Percentiles rank a stretch among this genome's conserved stretches.
Conservation (phyloP, 1,140 invertebrate species). For the Ylistrum balloti region DNA sequence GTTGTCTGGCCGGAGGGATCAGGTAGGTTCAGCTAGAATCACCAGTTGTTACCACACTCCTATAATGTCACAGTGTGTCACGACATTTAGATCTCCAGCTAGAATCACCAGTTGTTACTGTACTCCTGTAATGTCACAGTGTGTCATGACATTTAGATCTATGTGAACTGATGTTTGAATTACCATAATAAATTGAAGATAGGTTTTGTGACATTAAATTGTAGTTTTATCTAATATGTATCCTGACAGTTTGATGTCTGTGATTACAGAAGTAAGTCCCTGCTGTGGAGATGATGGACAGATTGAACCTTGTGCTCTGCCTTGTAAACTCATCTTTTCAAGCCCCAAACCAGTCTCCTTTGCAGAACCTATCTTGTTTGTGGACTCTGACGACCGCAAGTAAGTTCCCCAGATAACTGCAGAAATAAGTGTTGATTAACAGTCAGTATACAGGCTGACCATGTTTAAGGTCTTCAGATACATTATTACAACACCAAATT, state of each 20-base stretch:
- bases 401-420: conserved; percentile 61
- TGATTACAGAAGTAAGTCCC: conserved; percentile 73
- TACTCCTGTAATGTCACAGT: too few species aligned
- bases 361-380: conserved; percentile 73
- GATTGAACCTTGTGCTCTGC: conserved; percentile 72
- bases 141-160: too few species aligned
- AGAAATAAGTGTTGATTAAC: neutral
- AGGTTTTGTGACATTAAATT: too few species aligned
- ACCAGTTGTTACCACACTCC: too few species aligned
- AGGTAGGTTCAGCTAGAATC: conserved; percentile 66
- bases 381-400: conserved; percentile 72
- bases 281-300: conserved; percentile 74
- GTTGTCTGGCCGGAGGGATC: conserved; percentile 75
- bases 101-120: too few species aligned
- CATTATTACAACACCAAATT: too few species aligned
- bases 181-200: too few species aligned
- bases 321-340: conserved; percentile 77
- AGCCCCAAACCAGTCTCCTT: conserved; percentile 80
- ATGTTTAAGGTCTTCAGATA: neutral
- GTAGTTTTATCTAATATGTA: too few species aligned
- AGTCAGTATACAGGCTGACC: too few species aligned
- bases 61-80: too few species aligned
- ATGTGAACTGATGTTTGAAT: too few species aligned
- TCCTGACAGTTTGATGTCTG: conserved; percentile 19
- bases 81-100: too few species aligned